These are phyloP conservation scores for Globicephala melas DNA, from an alignment of 2,113 vertebrate genomes.

Conservation along the genomic window DNA sequence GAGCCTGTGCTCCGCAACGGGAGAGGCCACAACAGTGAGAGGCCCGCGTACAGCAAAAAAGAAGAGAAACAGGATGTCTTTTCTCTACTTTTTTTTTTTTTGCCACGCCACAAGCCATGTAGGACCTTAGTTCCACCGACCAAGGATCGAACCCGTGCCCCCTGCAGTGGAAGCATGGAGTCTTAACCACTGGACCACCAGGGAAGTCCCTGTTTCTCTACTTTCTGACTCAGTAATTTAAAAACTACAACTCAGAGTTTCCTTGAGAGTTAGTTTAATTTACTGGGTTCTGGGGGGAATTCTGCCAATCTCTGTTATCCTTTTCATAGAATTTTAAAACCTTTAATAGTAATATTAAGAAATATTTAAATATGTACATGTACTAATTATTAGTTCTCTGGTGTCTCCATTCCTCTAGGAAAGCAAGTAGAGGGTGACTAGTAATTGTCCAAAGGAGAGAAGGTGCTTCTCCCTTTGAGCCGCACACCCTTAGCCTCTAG, in stretches of 20 bases:
- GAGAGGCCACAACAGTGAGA: too few relatives aligned
- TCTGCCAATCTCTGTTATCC: not conserved
- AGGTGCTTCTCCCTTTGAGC: not conserved
- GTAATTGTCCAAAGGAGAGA: not conserved
- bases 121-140: not conserved
- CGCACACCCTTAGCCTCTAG: not conserved
- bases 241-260: not conserved
- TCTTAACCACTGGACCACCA: not conserved
- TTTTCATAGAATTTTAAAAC: not conserved
- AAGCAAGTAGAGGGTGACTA: not conserved
- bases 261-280: not conserved
- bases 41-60: not conserved
- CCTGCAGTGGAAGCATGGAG: not conserved
- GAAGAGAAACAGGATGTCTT: not conserved
- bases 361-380: not conserved
- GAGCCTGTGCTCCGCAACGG: too few relatives aligned
- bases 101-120: not conserved
- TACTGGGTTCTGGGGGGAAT: not conserved
- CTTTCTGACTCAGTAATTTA: slow-evolving; percentile 25
- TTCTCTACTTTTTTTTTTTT: not conserved
- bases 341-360: not conserved
- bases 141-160: not conserved
- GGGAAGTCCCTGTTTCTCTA: not conserved
- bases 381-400: not conserved
- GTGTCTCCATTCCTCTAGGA: not conserved